These are phyloP conservation scores for Carassius carassius DNA, from an alignment of 2,113 vertebrate genomes.

Conservation along the genomic window DNA sequence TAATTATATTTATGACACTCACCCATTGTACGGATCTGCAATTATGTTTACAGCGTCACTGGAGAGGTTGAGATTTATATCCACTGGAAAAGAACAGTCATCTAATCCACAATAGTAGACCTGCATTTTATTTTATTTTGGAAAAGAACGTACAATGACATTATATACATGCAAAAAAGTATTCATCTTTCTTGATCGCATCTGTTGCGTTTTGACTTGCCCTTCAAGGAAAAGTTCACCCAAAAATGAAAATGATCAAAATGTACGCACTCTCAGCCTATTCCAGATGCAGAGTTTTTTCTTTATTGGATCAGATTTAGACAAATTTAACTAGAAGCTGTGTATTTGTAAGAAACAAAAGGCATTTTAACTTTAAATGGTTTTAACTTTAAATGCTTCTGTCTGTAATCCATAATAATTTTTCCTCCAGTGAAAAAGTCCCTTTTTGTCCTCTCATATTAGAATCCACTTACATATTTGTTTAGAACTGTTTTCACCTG, in stretches of 20 bases:
- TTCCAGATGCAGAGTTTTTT: no score
- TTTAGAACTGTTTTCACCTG: no score
- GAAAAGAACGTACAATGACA: neutral
- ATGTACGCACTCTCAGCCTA: no score
- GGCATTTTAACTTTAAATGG: no score
- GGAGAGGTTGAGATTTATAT: constrained; percentile 64
- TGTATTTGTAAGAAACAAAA: no score
- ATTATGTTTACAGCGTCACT: constrained; percentile 69
- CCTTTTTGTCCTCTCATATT: no score
- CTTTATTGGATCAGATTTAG: no score
- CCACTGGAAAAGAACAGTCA: constrained; percentile 69
- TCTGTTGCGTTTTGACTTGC: neutral
- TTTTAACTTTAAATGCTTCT: no score
- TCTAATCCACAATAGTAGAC: constrained; percentile 70
- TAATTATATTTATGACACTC: constrained; percentile 48
- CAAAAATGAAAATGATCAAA: neutral
- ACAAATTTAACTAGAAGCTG: no score
- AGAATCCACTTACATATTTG: no score
- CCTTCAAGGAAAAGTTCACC: neutral
- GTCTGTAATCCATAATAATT: no score
- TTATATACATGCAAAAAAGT: neutral
- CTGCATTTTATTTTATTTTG: constrained; percentile 57
- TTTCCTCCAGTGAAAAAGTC: no score
- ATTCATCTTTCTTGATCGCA: neutral
- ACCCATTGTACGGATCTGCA: constrained; percentile 80